Conservation (phyloP, 2,797 vertebrate species). For the Chiloscyllium punctatum region DNA sequence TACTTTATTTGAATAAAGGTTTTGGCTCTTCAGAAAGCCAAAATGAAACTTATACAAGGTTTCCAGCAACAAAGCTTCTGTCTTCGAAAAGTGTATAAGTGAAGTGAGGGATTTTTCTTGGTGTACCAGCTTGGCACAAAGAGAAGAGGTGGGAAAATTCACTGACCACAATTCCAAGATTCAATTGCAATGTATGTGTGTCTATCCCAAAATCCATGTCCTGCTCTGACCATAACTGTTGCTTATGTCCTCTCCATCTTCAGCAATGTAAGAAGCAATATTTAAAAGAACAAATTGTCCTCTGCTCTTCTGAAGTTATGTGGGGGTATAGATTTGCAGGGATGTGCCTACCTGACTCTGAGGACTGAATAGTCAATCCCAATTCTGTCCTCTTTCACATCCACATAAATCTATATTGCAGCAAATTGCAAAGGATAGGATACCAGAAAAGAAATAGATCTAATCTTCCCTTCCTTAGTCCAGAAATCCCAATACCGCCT, state of each 20-base stretch:
- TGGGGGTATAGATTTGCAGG: not conserved
- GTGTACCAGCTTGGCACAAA: not conserved
- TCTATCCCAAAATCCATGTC: not conserved
- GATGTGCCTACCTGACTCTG: not conserved
- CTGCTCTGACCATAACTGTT: not conserved
- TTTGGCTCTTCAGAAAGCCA: not conserved
- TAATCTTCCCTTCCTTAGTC: not conserved
- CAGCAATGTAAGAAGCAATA: not conserved
- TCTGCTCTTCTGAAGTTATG: not conserved
- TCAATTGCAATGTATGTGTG: not conserved
- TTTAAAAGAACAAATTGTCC: not conserved
- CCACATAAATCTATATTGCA: not conserved
- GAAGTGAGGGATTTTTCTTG: not conserved
- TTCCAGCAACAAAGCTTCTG: not conserved
- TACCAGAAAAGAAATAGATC: not conserved
- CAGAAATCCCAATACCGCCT: not conserved
- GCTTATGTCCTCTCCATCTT: not conserved
- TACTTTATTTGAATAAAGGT: not conserved
- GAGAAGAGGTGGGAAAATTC: not conserved
- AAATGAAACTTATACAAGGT: not conserved
- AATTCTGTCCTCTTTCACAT: not conserved
- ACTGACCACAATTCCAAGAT: not conserved
- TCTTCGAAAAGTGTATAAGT: not conserved
- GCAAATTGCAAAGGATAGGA: not conserved
- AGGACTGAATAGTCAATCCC: not conserved